phyloP scores from a whole-genome alignment of 2,797 vertebrate species.

The Podarcis lilfordi region DNA sequence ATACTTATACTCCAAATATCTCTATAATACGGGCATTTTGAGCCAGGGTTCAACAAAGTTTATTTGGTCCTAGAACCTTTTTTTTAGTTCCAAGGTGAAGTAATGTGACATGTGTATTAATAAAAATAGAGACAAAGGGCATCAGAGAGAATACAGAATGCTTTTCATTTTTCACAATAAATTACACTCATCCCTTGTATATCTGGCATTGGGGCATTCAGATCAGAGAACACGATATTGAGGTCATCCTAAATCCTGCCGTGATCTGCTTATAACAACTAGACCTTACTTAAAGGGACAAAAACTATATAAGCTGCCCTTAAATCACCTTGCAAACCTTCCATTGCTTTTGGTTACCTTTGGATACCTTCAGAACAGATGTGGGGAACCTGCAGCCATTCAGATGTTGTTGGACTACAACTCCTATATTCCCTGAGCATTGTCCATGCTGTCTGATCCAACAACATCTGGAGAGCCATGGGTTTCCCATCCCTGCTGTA shows the following conservation, averaged over 20 bases:
- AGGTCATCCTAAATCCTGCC: neutral
- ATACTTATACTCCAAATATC: no score
- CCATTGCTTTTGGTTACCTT: conserved; percentile 28
- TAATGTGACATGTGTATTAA: neutral
- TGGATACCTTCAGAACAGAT: conserved; percentile 52
- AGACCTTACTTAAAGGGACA: neutral
- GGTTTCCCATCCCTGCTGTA: no score
- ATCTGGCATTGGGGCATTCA: neutral
- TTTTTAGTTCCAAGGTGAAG: neutral
- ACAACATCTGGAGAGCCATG: no score
- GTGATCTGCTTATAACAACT: neutral
- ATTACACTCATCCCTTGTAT: neutral
- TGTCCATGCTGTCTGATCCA: no score
- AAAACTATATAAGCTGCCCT: neutral
- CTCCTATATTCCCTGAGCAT: no score
- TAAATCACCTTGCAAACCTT: fast-evolving
- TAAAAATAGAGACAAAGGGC: neutral
- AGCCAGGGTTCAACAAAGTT: neutral
- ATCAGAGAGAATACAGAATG: neutral
- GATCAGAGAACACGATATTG: no score
- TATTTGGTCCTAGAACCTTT: no score
- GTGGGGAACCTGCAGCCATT: no score
- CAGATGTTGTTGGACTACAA: no score
- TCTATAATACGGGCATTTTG: neutral
- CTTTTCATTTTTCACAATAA: neutral